Percentiles rank a stretch among this genome's conserved stretches.
phyloP scores from a whole-genome alignment of 2,113 vertebrate genomes.

The Dolichallabes microphthalmus region DNA sequence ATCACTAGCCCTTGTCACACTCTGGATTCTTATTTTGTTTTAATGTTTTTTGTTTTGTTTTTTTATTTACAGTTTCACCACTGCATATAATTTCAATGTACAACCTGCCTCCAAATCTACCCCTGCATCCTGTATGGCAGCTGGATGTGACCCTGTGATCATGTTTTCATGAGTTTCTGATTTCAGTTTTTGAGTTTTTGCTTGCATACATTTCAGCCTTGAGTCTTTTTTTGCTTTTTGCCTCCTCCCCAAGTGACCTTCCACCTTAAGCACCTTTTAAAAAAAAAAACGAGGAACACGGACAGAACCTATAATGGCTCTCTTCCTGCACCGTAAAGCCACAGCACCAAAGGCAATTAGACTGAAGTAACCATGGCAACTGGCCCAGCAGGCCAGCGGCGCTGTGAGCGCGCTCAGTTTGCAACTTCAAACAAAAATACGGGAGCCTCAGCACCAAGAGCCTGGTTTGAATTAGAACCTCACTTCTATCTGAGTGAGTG shows the following conservation, averaged over 20 bases:
- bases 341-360: conserved; percentile 48
- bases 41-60: no score
- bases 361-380: conserved; percentile 37
- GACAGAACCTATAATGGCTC: conserved; percentile 51
- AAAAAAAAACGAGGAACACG: conserved; percentile 39
- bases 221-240: conserved; percentile 56
- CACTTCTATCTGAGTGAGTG: conserved; percentile 53
- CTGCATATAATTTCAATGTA: not conserved
- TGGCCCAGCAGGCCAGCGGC: conserved; percentile 46
- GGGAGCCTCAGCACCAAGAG: conserved; percentile 46
- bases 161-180: conserved; percentile 7
- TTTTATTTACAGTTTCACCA: not conserved
- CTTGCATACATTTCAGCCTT: conserved; percentile 43
- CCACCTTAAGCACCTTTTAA: conserved; percentile 36
- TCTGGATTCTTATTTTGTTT: not conserved
- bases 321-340: conserved; percentile 54
- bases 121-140: conserved; percentile 18
- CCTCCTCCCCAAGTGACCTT: conserved; percentile 41
- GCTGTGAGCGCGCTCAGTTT: conserved; percentile 29
- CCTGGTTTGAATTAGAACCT: conserved; percentile 71
- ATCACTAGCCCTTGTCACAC: not conserved
- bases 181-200: conserved; percentile 2
- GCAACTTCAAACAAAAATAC: conserved; percentile 51
- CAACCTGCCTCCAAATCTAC: not conserved
- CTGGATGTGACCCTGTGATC: conserved; percentile 17